Base-by-base conservation (phyloP, 2,888 invertebrate species). In the Arctia plantaginis region DNA sequence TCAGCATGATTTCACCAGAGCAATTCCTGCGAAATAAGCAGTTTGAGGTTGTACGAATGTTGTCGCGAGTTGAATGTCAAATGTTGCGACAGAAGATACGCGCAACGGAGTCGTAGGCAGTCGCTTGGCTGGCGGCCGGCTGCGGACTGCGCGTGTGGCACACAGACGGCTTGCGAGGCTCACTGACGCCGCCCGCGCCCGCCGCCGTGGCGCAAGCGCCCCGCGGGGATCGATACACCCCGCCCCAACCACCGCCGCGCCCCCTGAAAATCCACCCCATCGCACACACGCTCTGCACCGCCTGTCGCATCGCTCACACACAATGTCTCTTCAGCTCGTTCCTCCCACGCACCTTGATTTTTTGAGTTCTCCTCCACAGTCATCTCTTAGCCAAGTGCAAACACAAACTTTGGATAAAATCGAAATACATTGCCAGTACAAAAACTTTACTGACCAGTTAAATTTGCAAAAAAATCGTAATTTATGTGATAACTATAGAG, bases 221-320 rank as follows among this genome's bases (percentile, higher is more conserved):
- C 89, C 88, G 88, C 90, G 82, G 89, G 90, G 94, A 95, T 95
- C 95, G 93, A 95, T 95, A 95, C 95, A 90, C 95, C 94, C 94
- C 92, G 90, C 93, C 93, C 94, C 87, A 87, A 90, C 94, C 92
- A 85, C 91, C 74, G 80, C 73, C 76, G 83, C 93, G 81, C 93
- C 94, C 92, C 87, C 83, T 84, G 88, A 90, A 44, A 88, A 87
- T 35, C 82, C 85, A 81, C 82, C 75, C 89, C 88, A 89, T 86
- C 90, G 80, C 88, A 87, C 87, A 84, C 87, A 82, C 75, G 77
- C 85, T 81, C 81, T 69, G 35, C 66, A 39, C 75, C 68, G 74
- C 86, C 88, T 87, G 75, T 85, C 80, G 85, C 86, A 86, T 88
- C 85, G 75, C 85, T 82, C 83, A 74, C 85, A 89, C 87, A 88